Conservation (phyloP, 2,113 vertebrate genomes). For the Lycaon pictus region DNA sequence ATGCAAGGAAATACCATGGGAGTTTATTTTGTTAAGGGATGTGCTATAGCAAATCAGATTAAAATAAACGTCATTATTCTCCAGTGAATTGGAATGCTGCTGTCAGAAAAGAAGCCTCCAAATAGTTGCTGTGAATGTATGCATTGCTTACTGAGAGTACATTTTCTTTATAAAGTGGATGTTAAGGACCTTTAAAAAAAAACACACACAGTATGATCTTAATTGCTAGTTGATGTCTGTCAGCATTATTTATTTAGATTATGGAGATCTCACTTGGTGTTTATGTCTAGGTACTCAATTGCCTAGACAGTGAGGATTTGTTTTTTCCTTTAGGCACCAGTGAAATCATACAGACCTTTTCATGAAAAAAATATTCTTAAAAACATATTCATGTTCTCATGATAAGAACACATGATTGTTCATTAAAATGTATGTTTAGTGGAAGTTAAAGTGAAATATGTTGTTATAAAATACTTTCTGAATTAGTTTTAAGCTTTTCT, state of each 20-base stretch:
- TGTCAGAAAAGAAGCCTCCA: background rate
- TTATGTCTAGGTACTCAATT: constrained; percentile 14
- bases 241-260: constrained; percentile 48
- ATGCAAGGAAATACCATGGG: background rate
- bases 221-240: constrained; percentile 32
- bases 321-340: background rate
- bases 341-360: background rate
- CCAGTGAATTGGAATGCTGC: background rate
- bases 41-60: constrained; percentile 2
- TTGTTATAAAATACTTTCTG: constrained; percentile 24
- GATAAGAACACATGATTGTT: background rate
- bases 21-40: constrained; percentile 53
- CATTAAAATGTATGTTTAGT: constrained; percentile 29
- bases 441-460: background rate
- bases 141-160: background rate
- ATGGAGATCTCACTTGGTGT: constrained; percentile 19
- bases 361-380: background rate
- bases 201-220: background rate
- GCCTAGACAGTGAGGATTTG: background rate
- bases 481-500: background rate
- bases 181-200: background rate
- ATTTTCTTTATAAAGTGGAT: constrained; percentile 33
- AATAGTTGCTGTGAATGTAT: constrained; percentile 34
- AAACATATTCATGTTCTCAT: constrained; percentile 28
- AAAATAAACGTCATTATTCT: constrained; percentile 52